Conservation (phyloP, 2,113 vertebrate genomes). For the Miniopterus natalensis region DNA sequence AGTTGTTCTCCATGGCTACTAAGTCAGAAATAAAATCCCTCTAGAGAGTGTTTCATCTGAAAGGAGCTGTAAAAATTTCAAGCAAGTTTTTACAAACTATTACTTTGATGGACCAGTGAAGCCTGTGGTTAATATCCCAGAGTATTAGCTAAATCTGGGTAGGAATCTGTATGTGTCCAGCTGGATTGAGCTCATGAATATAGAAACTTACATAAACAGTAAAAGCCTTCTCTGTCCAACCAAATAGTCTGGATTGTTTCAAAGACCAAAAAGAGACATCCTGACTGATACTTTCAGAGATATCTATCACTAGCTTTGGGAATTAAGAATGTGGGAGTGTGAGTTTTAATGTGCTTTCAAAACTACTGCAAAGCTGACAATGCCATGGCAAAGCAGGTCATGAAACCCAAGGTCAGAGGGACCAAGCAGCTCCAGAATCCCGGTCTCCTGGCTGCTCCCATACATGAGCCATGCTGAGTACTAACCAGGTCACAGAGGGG, state of each 20-base stretch:
- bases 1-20: background rate
- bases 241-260: background rate
- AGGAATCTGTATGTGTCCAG: background rate
- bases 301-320: background rate
- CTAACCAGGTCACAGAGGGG: background rate
- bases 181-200: background rate
- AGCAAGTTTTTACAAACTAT: background rate
- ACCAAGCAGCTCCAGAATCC: background rate
- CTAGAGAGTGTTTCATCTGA: background rate
- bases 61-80: background rate
- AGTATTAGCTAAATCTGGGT: background rate
- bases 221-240: background rate
- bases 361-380: background rate
- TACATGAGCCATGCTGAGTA: too few relatives aligned
- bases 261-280: background rate
- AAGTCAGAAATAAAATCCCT: conserved; percentile 23
- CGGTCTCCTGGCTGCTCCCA: background rate
- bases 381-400: background rate
- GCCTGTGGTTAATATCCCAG: background rate
- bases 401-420: background rate
- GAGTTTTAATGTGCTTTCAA: background rate
- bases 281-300: background rate
- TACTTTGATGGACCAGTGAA: background rate
- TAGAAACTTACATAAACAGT: background rate
- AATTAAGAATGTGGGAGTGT: background rate